A percentile compares a stretch with the other conserved stretches of the same genome.
Evolutionary conservation across 2,113 vertebrate species (phyloP).

Genomic region (Chaenogobius annularis): DNA sequence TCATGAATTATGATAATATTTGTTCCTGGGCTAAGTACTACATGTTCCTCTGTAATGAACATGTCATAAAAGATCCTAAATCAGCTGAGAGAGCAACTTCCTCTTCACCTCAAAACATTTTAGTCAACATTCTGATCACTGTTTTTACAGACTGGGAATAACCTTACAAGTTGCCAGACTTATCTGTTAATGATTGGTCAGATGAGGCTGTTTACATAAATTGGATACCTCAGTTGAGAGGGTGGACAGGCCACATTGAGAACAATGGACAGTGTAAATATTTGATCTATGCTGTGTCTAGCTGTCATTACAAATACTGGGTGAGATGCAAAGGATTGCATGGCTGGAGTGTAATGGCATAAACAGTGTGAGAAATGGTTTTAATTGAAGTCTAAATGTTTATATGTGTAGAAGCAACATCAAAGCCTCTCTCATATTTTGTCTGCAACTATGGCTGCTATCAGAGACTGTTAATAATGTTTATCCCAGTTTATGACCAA

Average conservation of each 20-base stretch:
- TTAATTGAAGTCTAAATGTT: constrained; percentile 73
- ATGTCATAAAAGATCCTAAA: constrained; percentile 23
- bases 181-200: constrained; percentile 62
- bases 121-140: neutral
- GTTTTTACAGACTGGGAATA: constrained; percentile 33
- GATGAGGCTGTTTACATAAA: constrained; percentile 53
- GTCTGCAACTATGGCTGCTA: constrained; percentile 54
- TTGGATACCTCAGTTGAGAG: constrained; percentile 50
- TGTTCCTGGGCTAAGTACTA: constrained; percentile 16
- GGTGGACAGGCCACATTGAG: constrained; percentile 45
- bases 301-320: constrained; percentile 67
- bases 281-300: constrained; percentile 71
- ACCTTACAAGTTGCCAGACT: constrained; percentile 26
- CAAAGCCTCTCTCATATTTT: constrained; percentile 54
- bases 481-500: constrained; percentile 51
- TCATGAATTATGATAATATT: constrained; percentile 43
- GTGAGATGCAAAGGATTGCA: constrained; percentile 50
- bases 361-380: constrained; percentile 65
- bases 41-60: constrained; percentile 23
- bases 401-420: constrained; percentile 49
- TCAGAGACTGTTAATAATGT: constrained; percentile 61
- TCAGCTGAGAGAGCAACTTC: constrained; percentile 20
- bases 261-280: constrained; percentile 79
- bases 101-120: constrained; percentile 1
- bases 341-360: constrained; percentile 42